phyloP scores from a whole-genome alignment of 2,888 invertebrate species.

The Brachypalpus laphriformis region DNA sequence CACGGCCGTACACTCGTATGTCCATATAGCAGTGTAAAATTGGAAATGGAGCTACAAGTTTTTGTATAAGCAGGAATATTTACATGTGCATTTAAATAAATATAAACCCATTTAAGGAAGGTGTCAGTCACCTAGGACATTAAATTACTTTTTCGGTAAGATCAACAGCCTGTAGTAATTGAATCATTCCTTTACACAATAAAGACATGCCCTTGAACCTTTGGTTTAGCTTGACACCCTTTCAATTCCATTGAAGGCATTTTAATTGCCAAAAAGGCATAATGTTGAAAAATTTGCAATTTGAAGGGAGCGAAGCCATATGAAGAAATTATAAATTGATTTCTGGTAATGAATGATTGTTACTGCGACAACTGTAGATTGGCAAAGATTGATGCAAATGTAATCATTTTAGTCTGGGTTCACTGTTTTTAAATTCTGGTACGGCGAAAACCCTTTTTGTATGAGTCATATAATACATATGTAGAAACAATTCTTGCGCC shows the following conservation, averaged over 20 bases:
- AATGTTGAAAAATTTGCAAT: background rate
- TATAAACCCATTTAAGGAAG: background rate
- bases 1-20: too few species aligned
- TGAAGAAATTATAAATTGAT: background rate
- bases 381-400: too few species aligned
- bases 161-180: background rate
- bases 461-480: too few species aligned
- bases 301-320: background rate
- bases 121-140: background rate
- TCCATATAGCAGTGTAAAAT: too few species aligned
- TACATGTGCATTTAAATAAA: background rate
- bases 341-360: too few species aligned
- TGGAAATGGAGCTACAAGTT: too few species aligned
- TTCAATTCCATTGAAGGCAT: background rate
- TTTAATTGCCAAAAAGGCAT: background rate
- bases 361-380: too few species aligned
- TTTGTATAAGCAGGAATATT: too few species aligned
- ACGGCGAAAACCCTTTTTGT: too few species aligned
- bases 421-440: too few species aligned
- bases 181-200: background rate
- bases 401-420: too few species aligned
- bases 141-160: background rate
- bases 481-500: too few species aligned
- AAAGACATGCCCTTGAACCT: background rate
- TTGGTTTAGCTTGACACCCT: background rate